Evolutionary conservation across 2,888 invertebrate genomes (phyloP).

Genomic region (Penaeus monodon): DNA sequence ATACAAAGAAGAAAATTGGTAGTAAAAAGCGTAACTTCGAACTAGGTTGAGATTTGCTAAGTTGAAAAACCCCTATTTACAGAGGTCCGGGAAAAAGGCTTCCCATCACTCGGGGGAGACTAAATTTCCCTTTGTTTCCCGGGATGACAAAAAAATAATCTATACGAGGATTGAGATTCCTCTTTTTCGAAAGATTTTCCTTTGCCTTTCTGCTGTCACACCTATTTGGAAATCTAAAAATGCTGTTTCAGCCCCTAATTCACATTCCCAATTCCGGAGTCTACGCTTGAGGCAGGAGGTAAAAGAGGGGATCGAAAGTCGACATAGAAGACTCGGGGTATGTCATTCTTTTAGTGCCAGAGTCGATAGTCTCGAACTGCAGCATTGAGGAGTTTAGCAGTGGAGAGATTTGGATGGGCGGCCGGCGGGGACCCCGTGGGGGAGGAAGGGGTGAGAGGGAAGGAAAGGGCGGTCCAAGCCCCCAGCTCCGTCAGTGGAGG

Average conservation of each 20-base stretch:
- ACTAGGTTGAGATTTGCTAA: constrained; percentile 54
- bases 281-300: constrained; percentile 63
- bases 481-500: constrained; percentile 39
- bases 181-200: constrained; percentile 31
- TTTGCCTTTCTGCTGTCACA: constrained; percentile 45
- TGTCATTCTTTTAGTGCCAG: constrained; percentile 56
- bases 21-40: constrained; percentile 63
- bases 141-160: constrained; percentile 44
- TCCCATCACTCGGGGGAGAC: constrained; percentile 33
- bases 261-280: constrained; percentile 64
- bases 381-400: constrained; percentile 63
- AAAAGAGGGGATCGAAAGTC: constrained; percentile 39
- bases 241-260: constrained; percentile 63
- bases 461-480: constrained; percentile 50
- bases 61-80: constrained; percentile 37
- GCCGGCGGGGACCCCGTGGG: constrained; percentile 30
- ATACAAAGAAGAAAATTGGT: constrained; percentile 63
- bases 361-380: constrained; percentile 65
- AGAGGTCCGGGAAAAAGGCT: constrained; percentile 44
- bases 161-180: constrained; percentile 39
- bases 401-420: constrained; percentile 56
- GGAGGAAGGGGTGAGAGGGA: constrained; percentile 59
- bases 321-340: constrained; percentile 42
- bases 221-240: constrained; percentile 55
- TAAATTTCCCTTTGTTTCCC: constrained; percentile 31